Percentiles rank a stretch among this genome's conserved stretches.
phyloP scores from a whole-genome alignment of 2,888 invertebrate genomes.

The Argynnis bischoffii region DNA sequence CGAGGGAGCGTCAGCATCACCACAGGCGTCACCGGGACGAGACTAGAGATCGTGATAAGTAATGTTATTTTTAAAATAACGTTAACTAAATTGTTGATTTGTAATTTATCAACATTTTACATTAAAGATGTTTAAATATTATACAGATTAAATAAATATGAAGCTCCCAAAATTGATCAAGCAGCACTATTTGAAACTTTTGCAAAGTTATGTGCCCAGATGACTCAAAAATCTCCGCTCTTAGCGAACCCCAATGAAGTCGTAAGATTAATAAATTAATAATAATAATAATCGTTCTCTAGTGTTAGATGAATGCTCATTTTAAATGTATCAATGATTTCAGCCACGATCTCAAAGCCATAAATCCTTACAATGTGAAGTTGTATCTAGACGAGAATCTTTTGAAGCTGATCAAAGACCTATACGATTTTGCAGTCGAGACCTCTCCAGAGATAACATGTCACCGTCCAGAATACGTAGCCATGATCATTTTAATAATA shows the following conservation, averaged over 20 bases:
- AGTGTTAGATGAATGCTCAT: background rate
- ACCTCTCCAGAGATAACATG: conserved; percentile 52
- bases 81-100: background rate
- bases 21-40: conserved; percentile 54
- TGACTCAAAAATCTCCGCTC: conserved; percentile 53
- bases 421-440: conserved; percentile 48
- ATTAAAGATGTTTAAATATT: background rate
- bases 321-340: conserved; percentile 35
- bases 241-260: conserved; percentile 42
- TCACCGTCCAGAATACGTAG: conserved; percentile 57
- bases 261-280: conserved; percentile 46
- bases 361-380: conserved; percentile 73
- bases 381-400: conserved; percentile 46
- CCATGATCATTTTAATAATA: conserved; percentile 53
- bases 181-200: conserved; percentile 64
- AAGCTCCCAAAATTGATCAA: conserved; percentile 53
- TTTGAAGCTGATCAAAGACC: conserved; percentile 54
- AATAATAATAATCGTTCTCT: no score
- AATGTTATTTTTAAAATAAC: background rate
- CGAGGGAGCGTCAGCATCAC: conserved; percentile 49
- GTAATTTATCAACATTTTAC: background rate
- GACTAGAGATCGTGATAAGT: conserved; percentile 50
- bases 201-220: conserved; percentile 65
- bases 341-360: conserved; percentile 67
- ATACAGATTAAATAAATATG: conserved; percentile 50